Evolutionary conservation across 2,797 vertebrate genomes (phyloP), one percentile per base, ranked within the genome.

Genomic region (Lerista edwardsae): DNA sequence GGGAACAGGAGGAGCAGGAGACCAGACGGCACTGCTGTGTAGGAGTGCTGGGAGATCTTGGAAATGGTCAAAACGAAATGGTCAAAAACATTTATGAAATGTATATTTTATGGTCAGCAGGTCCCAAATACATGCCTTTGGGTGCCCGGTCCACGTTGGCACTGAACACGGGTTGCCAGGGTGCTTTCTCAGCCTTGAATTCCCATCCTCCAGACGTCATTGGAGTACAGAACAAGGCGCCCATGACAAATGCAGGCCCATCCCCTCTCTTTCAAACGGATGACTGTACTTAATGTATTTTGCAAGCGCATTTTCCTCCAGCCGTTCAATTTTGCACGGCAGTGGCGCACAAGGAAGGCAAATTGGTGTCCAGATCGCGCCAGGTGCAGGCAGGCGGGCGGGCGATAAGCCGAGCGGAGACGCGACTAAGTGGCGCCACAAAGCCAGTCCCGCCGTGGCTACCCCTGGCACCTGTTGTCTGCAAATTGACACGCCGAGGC

Each of bases 331-430:
- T 11, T 67, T 44, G 23, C 31, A 4, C 0, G 19, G 67, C 68
- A n/a, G 81, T 0, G 0, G 31, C 1, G 64, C 55, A 0, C 25
- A 11, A 80, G 44, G 15, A 31, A 0, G 29, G 36, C 10, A 44
- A 74, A 59, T 23, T 9, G 0, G 2, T 0, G 3, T 8, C 41
- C 57, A 8, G 83, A 76, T 76, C 12, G 3, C 0, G 7, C 65
- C 67, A 64, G 64, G 23, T 19, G 17, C 10, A n/a, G 39, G 51
- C 6, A 5, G 36, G 62, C 11, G 5, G 29, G 62, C 3, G 14
- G 67, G 34, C 77, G 64, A 86, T 72, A 82, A 82, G 55, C 27
- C 8, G 19, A 27, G 57, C 41, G 41, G 64, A 55, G 59, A 77
- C 72, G 65, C 4, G 21, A 14, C 57, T 64, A 62, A 71, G 31